These are phyloP conservation scores for Epinephelus cyanopodus DNA, from an alignment of 2,113 vertebrate genomes.

Conservation along the genomic window DNA sequence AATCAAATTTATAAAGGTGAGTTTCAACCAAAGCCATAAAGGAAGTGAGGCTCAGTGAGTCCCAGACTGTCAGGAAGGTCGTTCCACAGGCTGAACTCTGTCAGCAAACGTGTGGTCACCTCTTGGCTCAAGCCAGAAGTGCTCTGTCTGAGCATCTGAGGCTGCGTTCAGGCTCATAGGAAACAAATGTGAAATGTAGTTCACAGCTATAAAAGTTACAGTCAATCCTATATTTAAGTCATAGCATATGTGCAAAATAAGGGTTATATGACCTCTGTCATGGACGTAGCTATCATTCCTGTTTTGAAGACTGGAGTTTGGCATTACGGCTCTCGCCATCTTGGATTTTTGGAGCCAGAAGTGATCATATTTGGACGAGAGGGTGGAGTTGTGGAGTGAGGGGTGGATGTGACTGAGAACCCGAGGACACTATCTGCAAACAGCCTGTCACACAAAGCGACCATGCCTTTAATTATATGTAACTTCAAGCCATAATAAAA, in stretches of 20 bases:
- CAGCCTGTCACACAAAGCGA: too few relatives aligned
- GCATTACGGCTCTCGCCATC: too few relatives aligned
- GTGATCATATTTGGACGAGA: too few relatives aligned
- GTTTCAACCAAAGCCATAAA: background rate
- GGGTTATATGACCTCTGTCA: background rate
- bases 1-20: background rate
- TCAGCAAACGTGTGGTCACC: background rate
- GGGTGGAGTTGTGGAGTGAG: too few relatives aligned
- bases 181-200: background rate
- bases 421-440: too few relatives aligned
- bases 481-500: too few relatives aligned
- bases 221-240: background rate
- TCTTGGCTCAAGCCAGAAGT: background rate
- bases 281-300: too few relatives aligned
- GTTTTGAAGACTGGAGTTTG: too few relatives aligned
- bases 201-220: slow-evolving; percentile 11
- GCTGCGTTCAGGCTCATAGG: background rate
- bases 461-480: too few relatives aligned
- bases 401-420: too few relatives aligned
- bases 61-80: background rate
- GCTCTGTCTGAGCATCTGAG: background rate
- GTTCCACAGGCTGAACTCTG: background rate
- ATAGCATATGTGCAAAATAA: background rate
- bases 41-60: background rate
- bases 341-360: too few relatives aligned